Percentiles rank a stretch among this genome's conserved stretches.
phyloP scores from a whole-genome alignment of 2,113 vertebrate species.

The Pomatostomus ruficeps region DNA sequence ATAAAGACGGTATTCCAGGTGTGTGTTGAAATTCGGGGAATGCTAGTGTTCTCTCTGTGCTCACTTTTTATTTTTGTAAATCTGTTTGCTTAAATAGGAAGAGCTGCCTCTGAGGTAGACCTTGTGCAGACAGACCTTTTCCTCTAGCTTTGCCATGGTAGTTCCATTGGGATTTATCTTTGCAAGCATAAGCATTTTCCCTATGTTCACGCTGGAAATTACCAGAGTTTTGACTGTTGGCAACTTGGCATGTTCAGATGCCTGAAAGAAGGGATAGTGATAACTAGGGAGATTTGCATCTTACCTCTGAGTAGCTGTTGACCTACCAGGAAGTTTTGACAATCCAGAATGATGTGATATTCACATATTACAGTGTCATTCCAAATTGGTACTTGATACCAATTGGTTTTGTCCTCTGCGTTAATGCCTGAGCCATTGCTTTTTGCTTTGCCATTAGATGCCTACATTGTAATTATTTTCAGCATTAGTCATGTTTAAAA shows the following conservation, averaged over 20 bases:
- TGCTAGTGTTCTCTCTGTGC: neutral
- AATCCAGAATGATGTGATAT: neutral
- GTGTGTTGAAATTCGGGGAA: neutral
- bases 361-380: neutral
- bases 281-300: neutral
- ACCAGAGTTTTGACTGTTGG: neutral
- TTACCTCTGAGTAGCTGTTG: neutral
- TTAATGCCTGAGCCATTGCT: neutral
- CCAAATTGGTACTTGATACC: neutral
- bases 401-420: neutral
- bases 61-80: neutral
- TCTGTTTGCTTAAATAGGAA: neutral
- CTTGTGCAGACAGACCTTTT: neutral
- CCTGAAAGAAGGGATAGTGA: neutral
- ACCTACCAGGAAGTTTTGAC: neutral
- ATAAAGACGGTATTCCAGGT: neutral
- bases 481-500: neutral
- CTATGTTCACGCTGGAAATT: neutral
- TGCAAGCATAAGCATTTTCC: neutral
- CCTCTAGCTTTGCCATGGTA: neutral
- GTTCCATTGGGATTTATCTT: neutral
- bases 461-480: neutral
- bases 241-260: neutral
- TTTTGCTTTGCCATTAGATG: neutral
- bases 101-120: neutral